Evolutionary conservation across 2,888 invertebrate species (phyloP).

Genomic region (Dasysyrphus albostriatus): DNA sequence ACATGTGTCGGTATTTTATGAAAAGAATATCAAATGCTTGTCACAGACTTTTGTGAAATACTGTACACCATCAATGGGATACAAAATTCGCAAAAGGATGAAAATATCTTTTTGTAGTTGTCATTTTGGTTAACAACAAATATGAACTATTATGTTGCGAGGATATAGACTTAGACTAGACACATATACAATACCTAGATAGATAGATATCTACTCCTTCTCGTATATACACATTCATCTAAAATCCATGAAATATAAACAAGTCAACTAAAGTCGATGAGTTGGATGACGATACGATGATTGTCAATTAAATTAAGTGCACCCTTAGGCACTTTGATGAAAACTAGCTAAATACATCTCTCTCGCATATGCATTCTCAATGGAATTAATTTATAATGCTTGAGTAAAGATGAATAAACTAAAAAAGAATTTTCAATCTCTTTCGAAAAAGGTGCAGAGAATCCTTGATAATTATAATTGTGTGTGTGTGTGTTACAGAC

Average conservation of each 20-base stretch:
- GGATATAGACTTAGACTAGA: slow-evolving; percentile 3
- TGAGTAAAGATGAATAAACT: slow-evolving; percentile 34
- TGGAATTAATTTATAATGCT: slow-evolving; percentile 66
- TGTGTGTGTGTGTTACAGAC: slow-evolving; percentile 12
- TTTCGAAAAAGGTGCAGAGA: slow-evolving; percentile 3
- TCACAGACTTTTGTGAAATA: background rate
- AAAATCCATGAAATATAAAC: slow-evolving; percentile 50
- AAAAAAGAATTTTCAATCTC: slow-evolving; percentile 9
- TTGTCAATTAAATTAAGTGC: slow-evolving; percentile 84
- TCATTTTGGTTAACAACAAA: slow-evolving; percentile 51
- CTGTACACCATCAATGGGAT: background rate
- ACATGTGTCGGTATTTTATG: no score
- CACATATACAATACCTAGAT: background rate
- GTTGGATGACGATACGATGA: slow-evolving; percentile 61
- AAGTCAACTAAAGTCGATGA: slow-evolving; percentile 62
- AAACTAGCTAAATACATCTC: slow-evolving; percentile 67
- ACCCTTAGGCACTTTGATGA: slow-evolving; percentile 80
- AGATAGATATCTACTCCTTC: background rate
- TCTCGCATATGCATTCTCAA: slow-evolving; percentile 6
- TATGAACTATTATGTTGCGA: slow-evolving; percentile 47
- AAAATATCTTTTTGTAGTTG: slow-evolving; percentile 51
- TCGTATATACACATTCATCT: slow-evolving; percentile 10
- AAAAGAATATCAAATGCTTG: no score
- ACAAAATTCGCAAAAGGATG: slow-evolving; percentile 15
- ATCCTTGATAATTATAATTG: slow-evolving; percentile 16